Conservation (phyloP, 1,140 invertebrate genomes). For the Bradysia coprophila region DNA sequence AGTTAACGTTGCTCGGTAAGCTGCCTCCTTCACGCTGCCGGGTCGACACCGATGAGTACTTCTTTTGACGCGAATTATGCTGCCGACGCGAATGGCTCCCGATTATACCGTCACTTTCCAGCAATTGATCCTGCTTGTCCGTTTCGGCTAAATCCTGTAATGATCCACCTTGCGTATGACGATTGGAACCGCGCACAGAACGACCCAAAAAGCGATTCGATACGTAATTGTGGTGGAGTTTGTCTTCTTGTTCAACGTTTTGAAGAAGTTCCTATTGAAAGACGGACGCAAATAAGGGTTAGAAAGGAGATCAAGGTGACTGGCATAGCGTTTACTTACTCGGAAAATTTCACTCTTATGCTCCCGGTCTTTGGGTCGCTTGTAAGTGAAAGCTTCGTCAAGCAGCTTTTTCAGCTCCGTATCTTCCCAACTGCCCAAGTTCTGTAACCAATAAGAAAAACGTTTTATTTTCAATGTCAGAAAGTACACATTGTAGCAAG, state of each 20-base stretch:
- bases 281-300: neutral
- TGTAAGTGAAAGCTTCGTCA: slow-evolving; percentile 51
- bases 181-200: slow-evolving; percentile 5
- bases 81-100: slow-evolving; percentile 13
- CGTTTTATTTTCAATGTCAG: too few species aligned
- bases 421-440: slow-evolving; percentile 29
- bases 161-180: slow-evolving; percentile 16
- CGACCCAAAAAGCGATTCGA: slow-evolving; percentile 4
- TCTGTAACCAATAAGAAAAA: too few species aligned
- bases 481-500: too few species aligned
- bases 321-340: slow-evolving; percentile 32
- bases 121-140: neutral
- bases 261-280: slow-evolving; percentile 18
- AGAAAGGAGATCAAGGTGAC: neutral
- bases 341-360: slow-evolving; percentile 50
- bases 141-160: slow-evolving; percentile 21
- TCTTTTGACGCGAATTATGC: slow-evolving; percentile 6
- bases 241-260: slow-evolving; percentile 21
- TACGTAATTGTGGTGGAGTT: slow-evolving; percentile 5
- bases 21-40: slow-evolving; percentile 46
- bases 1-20: slow-evolving; percentile 36
- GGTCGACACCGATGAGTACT: slow-evolving; percentile 27
- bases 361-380: slow-evolving; percentile 46
- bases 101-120: slow-evolving; percentile 8
- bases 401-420: slow-evolving; percentile 40